Base-by-base conservation (phyloP, 2,797 vertebrate species). In the Capromys pilorides region DNA sequence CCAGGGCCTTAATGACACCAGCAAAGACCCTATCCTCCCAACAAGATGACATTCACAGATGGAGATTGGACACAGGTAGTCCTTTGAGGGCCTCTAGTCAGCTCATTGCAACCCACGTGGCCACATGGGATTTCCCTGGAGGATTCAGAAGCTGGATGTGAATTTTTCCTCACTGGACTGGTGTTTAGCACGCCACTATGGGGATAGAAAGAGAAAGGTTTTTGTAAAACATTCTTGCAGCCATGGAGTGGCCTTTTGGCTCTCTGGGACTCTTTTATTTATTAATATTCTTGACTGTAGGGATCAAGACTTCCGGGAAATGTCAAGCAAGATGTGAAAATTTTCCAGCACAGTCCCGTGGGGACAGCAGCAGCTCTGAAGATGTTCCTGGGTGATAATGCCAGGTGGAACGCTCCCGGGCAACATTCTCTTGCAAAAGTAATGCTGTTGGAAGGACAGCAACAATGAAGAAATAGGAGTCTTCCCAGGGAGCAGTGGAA, bases 281-380 rank as follows among this genome's bases (percentile, higher is more conserved):
- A 49, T 88, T 54, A 66, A 59, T 62, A 75, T 89, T 81, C 39
- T 31, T 51, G 82, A 59, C 80, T 81, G 71, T 83, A 78, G 94
- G 31, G 75, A 88, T 28, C 28, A 16, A 83, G 86, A 51, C 36
- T 96, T 93, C 77, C 93, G 1, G 81, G 94, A 95, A 96, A 84
- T 24, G 36, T 61, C 86, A 86, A 85, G 83, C 61, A 81, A 95
- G 45, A 71, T 62, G 24, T 67, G 62, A 67, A 94, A 51, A 61
- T 36, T 18, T 90, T 93, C 95, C 91, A 73, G 61, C 79, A 82
- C 85, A 94, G 83, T 54, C 66, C 12, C 41, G 4, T 16, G 26
- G 75, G 86, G 54, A 90, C 28, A 54, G 64, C 1, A n/a, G 69
- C 87, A 64, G 22, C 69, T 73, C 86, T 57, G 19, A 84, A 84